These are phyloP conservation scores for Huso huso DNA, from an alignment of 2,797 vertebrate species.

Conservation along the genomic window DNA sequence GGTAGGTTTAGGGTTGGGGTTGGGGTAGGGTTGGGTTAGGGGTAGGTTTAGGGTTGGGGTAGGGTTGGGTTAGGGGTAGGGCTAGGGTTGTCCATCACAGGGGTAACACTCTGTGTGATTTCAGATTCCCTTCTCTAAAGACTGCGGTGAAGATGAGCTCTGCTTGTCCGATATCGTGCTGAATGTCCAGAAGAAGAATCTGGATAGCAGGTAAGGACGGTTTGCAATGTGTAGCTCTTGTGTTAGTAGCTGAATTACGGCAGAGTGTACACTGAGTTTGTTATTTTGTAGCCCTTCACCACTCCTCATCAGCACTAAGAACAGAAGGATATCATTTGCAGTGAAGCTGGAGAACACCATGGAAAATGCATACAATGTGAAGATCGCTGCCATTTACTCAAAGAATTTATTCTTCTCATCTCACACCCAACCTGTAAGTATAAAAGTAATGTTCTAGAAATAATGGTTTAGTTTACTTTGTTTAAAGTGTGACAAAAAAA, in stretches of 20 bases:
- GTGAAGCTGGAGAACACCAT: slow-evolving; percentile 66
- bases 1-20: too few species aligned
- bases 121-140: slow-evolving; percentile 80
- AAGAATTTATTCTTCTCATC: slow-evolving; percentile 81
- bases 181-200: slow-evolving; percentile 48
- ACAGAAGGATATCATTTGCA: slow-evolving; percentile 62
- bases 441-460: background rate
- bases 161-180: slow-evolving; percentile 75
- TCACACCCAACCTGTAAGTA: slow-evolving; percentile 59
- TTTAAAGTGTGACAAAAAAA: background rate
- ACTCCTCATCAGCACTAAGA: slow-evolving; percentile 64
- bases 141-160: slow-evolving; percentile 79
- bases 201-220: slow-evolving; percentile 50
- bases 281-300: slow-evolving; percentile 57
- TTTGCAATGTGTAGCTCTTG: background rate
- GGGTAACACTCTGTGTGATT: background rate
- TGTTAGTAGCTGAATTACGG: too few species aligned
- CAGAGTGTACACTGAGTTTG: too few species aligned
- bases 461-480: too few species aligned
- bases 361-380: slow-evolving; percentile 82
- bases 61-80: too few species aligned
- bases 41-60: too few species aligned
- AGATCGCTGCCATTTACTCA: slow-evolving; percentile 60
- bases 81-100: too few species aligned
- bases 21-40: too few species aligned